These are phyloP conservation scores for Microchirus variegatus DNA, from an alignment of 2,797 vertebrate species.

Conservation along the genomic window DNA sequence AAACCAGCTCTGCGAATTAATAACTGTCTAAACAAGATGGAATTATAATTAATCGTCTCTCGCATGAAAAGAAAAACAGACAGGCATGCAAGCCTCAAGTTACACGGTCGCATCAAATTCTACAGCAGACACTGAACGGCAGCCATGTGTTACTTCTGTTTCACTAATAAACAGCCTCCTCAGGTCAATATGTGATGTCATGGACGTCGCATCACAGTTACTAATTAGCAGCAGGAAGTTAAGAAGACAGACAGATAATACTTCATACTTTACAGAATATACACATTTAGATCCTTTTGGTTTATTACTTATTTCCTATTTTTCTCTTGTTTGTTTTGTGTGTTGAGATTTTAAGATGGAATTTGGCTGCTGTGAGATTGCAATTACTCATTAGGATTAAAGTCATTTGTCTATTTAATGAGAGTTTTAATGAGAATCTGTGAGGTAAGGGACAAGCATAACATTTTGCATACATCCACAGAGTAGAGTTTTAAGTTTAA, in stretches of 20 bases:
- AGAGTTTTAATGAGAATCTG: too few species aligned
- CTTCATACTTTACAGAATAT: neutral
- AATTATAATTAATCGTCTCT: conserved; percentile 37
- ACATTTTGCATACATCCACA: too few species aligned
- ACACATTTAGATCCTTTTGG: too few species aligned
- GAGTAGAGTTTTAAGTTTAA: too few species aligned
- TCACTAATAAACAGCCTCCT: conserved; percentile 19
- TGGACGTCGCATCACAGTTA: neutral
- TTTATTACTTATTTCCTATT: too few species aligned
- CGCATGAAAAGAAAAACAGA: neutral
- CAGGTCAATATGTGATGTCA: neutral
- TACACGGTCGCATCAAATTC: conserved; percentile 33
- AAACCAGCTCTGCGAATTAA: conserved; percentile 19
- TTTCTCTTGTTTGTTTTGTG: too few species aligned
- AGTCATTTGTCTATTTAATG: too few species aligned
- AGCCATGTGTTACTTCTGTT: conserved; percentile 7
- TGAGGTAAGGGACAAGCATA: too few species aligned
- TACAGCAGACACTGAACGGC: conserved; percentile 27
- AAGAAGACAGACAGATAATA: neutral
- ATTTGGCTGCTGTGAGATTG: too few species aligned
- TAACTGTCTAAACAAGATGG: conserved; percentile 28
- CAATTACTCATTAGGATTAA: too few species aligned
- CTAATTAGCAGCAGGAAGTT: neutral
- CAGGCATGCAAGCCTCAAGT: conserved; percentile 1
- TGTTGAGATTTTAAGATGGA: too few species aligned